Percentiles rank a stretch among this genome's conserved stretches.
phyloP scores from a whole-genome alignment of 2,113 vertebrate genomes.

The Apeltes quadracus region DNA sequence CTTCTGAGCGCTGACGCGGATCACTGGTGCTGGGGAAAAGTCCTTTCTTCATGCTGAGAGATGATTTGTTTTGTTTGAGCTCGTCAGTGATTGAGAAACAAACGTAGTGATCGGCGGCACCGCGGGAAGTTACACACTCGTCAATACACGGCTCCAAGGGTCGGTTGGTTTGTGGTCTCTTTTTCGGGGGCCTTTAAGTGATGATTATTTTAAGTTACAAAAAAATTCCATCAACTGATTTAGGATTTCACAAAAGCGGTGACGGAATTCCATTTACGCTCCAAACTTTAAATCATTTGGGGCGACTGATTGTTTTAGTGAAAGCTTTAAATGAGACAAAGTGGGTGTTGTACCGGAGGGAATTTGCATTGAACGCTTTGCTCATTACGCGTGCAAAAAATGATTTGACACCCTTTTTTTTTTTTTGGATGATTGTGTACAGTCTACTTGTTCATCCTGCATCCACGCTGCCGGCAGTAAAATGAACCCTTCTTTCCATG shows the following conservation, averaged over 20 bases:
- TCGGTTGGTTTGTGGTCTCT: constrained; percentile 2
- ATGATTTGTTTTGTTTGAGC: constrained; percentile 47
- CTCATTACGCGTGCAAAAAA: constrained; percentile 21
- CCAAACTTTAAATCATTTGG: constrained; percentile 28
- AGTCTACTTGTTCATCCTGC: constrained; percentile 25
- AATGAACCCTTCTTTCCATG: constrained; percentile 39
- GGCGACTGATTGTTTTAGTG: constrained; percentile 10
- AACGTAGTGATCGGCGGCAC: constrained; percentile 24
- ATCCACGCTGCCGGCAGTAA: constrained; percentile 34
- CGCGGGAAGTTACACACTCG: not conserved
- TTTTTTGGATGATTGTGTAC: constrained; percentile 5
- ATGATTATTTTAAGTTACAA: constrained; percentile 2
- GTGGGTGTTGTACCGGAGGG: constrained; percentile 14
- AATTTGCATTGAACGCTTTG: constrained; percentile 18
- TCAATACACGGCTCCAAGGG: constrained; percentile 14
- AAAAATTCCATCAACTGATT: not conserved
- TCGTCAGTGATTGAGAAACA: constrained; percentile 58
- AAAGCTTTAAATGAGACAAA: constrained; percentile 14
- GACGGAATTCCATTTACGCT: not conserved
- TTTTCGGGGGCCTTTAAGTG: constrained; percentile 13
- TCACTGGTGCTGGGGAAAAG: constrained; percentile 38
- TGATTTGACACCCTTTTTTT: constrained; percentile 22
- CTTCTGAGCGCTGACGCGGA: constrained; percentile 48
- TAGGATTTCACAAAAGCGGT: not conserved
- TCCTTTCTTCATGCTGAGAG: constrained; percentile 23